Evolutionary conservation across 2,888 invertebrate species (phyloP).

Genomic region (Norana najaformis): DNA sequence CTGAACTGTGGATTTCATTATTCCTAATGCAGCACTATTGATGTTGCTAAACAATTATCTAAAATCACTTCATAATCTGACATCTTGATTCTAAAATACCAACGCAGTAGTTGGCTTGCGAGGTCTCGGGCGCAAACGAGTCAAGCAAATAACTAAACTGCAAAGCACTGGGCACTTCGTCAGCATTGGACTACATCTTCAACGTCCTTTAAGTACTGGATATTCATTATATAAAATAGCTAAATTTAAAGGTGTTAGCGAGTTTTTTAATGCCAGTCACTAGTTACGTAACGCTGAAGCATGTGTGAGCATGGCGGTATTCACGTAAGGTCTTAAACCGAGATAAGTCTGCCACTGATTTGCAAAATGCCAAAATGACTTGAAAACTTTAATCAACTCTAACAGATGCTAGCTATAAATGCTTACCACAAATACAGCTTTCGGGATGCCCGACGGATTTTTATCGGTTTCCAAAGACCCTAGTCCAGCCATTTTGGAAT

Average conservation of each 20-base stretch:
- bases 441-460: constrained; percentile 41
- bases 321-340: background rate
- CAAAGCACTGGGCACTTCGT: background rate
- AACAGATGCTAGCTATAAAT: background rate
- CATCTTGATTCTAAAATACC: background rate
- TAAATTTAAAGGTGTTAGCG: background rate
- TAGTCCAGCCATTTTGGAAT: constrained; percentile 40
- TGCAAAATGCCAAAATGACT: background rate
- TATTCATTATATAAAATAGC: background rate
- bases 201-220: background rate
- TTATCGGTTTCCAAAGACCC: constrained; percentile 30
- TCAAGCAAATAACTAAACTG: background rate
- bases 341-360: background rate
- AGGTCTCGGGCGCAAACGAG: background rate
- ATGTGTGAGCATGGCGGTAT: background rate
- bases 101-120: background rate
- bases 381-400: background rate
- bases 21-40: too few relatives aligned
- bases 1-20: too few relatives aligned
- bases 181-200: background rate
- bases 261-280: background rate
- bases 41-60: background rate
- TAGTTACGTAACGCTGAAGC: too few relatives aligned
- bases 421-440: constrained; percentile 43
- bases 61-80: background rate